Base-by-base conservation (phyloP, 2,797 vertebrate genomes). In the Synanceia verrucosa region DNA sequence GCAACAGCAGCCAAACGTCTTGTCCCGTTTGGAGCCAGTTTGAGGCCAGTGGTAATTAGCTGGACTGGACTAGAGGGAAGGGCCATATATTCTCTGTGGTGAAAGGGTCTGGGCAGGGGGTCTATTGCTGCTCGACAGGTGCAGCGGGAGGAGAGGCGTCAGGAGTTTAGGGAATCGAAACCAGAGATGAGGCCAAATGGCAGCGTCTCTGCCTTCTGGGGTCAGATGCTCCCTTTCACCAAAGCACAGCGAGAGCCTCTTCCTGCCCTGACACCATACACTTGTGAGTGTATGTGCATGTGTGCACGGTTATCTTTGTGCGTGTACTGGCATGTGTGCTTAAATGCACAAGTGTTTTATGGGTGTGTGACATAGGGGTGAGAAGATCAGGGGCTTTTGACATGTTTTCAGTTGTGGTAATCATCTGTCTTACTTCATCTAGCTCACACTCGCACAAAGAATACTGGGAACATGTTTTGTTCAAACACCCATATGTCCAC, bases 51-150 rank as follows among this genome's bases (percentile, higher is more conserved):
- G 60, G 88, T 91, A 96, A 96, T 97, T 95, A 96, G 93, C 85
- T 88, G 81, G 90, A 91, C 91, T 70, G 67, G 92, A 93, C 91
- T 89, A 72, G 93, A 86, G 89, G 93, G 93, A 93, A 90, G 89
- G 91, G 93, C 94, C 94, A 91, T 96, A 96, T 96, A 97, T 96
- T 95, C 90, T 95, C 86, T 87, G 93, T 88, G 95, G 94, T 97
- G 96, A 97, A 96, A 96, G 94, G 92, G 92, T 87, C 88, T 85
- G 92, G 88, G 88, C 89, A 88, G 95, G 95, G 94, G 96, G 94
- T 92, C 95, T 94, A 91, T 91, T 97, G 96, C 95, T 85, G 82
- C 92, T 93, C 94, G 93, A 93, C 96, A 98, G 96, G 96, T 96
- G 95, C 92, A 94, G 90, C 56, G 86, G 89, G 83, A 89, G 85